Evolutionary conservation across 2,113 vertebrate genomes (phyloP), one percentile per base, ranked within the genome.

Genomic region (Gnathonemus echidnorhynchus): DNA sequence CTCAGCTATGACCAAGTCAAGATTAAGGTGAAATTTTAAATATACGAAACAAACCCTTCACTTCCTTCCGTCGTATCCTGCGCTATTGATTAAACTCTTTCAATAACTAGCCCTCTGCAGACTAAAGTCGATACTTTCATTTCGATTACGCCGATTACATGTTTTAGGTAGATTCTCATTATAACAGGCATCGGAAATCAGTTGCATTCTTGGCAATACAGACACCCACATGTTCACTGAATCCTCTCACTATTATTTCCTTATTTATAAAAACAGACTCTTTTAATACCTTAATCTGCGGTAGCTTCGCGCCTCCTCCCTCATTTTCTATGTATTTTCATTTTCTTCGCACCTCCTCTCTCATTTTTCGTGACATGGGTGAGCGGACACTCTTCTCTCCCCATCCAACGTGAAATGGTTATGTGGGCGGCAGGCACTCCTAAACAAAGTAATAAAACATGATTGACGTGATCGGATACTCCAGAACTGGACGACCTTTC

Each of bases 21-120:
- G 39, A 85, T 39, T 24, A 21, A 1, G 9, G 45, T 13, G 10
- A 24, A 48, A 19, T 46, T 48, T 48, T 4, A 48, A 48, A 21
- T 11, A 87, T 35, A 52, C 13, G 0, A 31, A 50, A 87, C 49
- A 87, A 49, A 52, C 49, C n/a, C 17, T 9, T 87, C 27, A 87
- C 48, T 7, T 87, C 19, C 46, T 8, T 53, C n/a, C 27, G 6
- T 53, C 6, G 52, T 66, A 87, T 17, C 15, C 45, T 31, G n/a
- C 31, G 4, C 7, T 77, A 88, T 74, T 21, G 85, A 87, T 90
- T 88, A 77, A 45, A 45, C 45, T 42, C 24, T 83, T 42, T 83
- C 85, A 77, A 87, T 87, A 87, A 90, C 77, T 80, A 74, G 31
- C 62, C 31, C n/a, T 90, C 85, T 58, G 17, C 48, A 66, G 58